Conservation (phyloP, 1,140 invertebrate genomes). For the Solen grandis region DNA sequence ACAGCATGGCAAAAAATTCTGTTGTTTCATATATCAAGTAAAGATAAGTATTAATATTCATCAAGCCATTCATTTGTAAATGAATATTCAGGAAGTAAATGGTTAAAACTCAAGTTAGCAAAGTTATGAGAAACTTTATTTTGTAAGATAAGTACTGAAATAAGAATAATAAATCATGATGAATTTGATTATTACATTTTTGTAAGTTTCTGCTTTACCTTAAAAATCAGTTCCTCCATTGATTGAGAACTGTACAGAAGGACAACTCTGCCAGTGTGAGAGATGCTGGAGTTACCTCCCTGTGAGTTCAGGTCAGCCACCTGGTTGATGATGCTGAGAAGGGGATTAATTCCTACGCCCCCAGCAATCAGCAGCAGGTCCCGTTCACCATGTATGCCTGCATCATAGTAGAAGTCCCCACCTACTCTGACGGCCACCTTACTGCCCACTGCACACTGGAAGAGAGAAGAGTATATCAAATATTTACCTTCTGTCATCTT, state of each 20-base stretch:
- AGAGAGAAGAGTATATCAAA: slow-evolving; percentile 9
- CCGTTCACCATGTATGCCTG: slow-evolving; percentile 20
- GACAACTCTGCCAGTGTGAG: slow-evolving; percentile 56
- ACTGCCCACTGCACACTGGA: slow-evolving; percentile 76
- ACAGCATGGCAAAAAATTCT: too few relatives aligned
- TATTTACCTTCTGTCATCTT: too few relatives aligned
- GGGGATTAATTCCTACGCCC: slow-evolving; percentile 81
- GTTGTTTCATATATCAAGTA: too few relatives aligned
- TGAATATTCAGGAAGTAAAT: too few relatives aligned
- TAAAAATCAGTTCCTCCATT: slow-evolving; percentile 77
- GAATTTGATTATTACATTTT: too few relatives aligned
- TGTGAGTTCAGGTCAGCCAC: slow-evolving; percentile 62
- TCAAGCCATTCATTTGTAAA: too few relatives aligned
- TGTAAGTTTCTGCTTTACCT: too few relatives aligned
- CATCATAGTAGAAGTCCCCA: slow-evolving; percentile 79
- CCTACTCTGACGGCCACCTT: slow-evolving; percentile 74
- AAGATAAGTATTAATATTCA: too few relatives aligned
- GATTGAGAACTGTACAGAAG: slow-evolving; percentile 76
- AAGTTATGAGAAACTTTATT: too few relatives aligned
- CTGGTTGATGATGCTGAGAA: slow-evolving; percentile 77
- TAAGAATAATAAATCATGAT: too few relatives aligned
- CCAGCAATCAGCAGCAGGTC: slow-evolving; percentile 79
- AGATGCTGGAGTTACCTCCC: slow-evolving; percentile 10
- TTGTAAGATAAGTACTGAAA: too few relatives aligned
- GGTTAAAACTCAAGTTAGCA: too few relatives aligned